A percentile compares a stretch with the other conserved stretches of the same genome.
These are phyloP conservation scores for Pectinophora gossypiella DNA, from an alignment of 1,140 invertebrate species.

Conservation along the genomic window DNA sequence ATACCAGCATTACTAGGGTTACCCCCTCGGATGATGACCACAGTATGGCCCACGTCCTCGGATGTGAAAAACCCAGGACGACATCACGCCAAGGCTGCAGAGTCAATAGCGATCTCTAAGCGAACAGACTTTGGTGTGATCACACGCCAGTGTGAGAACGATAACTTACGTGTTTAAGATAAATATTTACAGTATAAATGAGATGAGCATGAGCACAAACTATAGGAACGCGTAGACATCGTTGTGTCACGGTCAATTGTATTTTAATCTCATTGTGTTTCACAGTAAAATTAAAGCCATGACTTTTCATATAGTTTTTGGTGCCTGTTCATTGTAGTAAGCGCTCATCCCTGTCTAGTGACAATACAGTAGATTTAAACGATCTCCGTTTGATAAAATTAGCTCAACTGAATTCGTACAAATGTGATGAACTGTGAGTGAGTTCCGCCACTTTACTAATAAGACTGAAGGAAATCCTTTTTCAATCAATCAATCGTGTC, in stretches of 20 bases:
- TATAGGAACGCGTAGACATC: too few species aligned
- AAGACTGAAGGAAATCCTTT: constrained; percentile 26
- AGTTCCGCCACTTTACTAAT: constrained; percentile 17
- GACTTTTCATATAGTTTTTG: too few species aligned
- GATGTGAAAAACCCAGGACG: constrained; percentile 56
- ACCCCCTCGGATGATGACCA: constrained; percentile 11
- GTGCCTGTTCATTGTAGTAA: too few species aligned
- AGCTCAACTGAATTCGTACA: constrained; percentile 26
- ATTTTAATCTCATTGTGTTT: too few species aligned
- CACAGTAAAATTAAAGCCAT: too few species aligned
- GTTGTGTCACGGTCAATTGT: too few species aligned
- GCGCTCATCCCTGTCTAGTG: too few species aligned
- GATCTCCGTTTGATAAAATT: not conserved
- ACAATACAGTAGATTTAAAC: not conserved
- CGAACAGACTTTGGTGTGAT: constrained; percentile 24
- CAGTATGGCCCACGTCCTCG: constrained; percentile 25
- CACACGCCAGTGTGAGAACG: not conserved
- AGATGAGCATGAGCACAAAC: too few species aligned
- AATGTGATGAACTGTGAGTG: constrained; percentile 6
- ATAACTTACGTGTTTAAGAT: not conserved
- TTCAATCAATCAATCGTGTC: not conserved
- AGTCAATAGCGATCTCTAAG: constrained; percentile 27
- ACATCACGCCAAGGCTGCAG: constrained; percentile 19
- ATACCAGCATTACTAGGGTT: constrained; percentile 35
- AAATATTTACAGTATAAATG: too few species aligned